These are phyloP conservation scores for Stramonita haemastoma DNA, from an alignment of 2,888 invertebrate species.

Conservation along the genomic window DNA sequence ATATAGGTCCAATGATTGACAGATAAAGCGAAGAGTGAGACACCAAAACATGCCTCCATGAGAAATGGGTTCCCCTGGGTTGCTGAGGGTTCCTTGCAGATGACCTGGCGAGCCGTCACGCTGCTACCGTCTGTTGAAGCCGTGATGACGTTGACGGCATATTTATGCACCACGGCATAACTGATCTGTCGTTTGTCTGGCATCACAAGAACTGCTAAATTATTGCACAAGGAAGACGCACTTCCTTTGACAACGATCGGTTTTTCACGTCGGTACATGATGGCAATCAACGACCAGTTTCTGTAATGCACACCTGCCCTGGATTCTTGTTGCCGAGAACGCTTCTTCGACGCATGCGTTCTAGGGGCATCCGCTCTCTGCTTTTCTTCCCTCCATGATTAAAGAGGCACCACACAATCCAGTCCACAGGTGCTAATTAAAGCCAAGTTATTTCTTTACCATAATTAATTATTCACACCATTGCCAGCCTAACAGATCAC, in stretches of 20 bases:
- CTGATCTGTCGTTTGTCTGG: slow-evolving; percentile 66
- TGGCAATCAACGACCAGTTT: neutral
- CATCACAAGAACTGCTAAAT: slow-evolving; percentile 68
- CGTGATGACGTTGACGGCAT: slow-evolving; percentile 71
- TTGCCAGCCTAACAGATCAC: too few species aligned
- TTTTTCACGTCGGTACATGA: slow-evolving; percentile 71
- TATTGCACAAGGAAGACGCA: slow-evolving; percentile 72
- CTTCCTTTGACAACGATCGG: slow-evolving; percentile 72
- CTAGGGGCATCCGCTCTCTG: neutral
- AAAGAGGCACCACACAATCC: too few species aligned
- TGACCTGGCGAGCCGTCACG: slow-evolving; percentile 70
- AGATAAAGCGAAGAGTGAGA: too few species aligned
- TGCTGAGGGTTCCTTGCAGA: slow-evolving; percentile 74
- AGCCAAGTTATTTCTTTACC: too few species aligned
- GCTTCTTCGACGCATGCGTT: slow-evolving; percentile 53
- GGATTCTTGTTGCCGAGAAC: slow-evolving; percentile 64
- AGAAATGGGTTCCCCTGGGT: slow-evolving; percentile 70
- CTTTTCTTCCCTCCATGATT: neutral
- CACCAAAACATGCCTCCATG: slow-evolving; percentile 65
- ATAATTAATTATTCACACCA: too few species aligned
- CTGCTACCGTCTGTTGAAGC: slow-evolving; percentile 69
- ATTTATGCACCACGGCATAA: slow-evolving; percentile 74
- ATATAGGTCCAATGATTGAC: too few species aligned
- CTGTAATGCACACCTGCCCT: too few species aligned
- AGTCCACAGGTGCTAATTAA: too few species aligned